Percentiles rank a stretch among this genome's conserved stretches.
phyloP scores from a whole-genome alignment of 2,113 vertebrate genomes.

The Poeciliopsis prolifica region DNA sequence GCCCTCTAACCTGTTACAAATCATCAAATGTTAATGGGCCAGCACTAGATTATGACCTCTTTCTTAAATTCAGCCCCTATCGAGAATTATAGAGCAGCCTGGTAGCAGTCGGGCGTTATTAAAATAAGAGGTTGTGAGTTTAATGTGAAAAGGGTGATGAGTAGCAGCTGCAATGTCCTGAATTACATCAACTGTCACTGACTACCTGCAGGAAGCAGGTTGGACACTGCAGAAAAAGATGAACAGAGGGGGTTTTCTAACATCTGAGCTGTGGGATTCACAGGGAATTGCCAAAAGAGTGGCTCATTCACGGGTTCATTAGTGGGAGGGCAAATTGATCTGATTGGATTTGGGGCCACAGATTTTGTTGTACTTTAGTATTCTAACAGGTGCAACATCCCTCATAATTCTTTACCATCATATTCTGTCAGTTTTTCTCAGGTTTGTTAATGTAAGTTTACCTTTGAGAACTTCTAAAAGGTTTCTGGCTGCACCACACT shows the following conservation, averaged over 20 bases:
- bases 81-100: constrained; percentile 33
- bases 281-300: constrained; percentile 6
- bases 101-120: constrained; percentile 47
- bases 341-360: not conserved
- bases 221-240: constrained; percentile 12
- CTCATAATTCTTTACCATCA: not conserved
- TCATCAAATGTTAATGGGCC: constrained; percentile 45
- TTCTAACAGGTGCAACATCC: not conserved
- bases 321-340: constrained; percentile 5
- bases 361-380: not conserved
- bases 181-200: constrained; percentile 40
- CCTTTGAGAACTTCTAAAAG: too few relatives aligned
- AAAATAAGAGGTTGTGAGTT: constrained; percentile 62
- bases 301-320: not conserved
- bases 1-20: constrained; percentile 13
- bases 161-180: constrained; percentile 36
- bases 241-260: constrained; percentile 15
- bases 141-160: constrained; percentile 31
- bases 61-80: constrained; percentile 15
- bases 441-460: too few relatives aligned
- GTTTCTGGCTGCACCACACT: too few relatives aligned
- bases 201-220: constrained; percentile 34
- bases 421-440: not conserved
- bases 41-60: constrained; percentile 31
- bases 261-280: not conserved